Evolutionary conservation across 2,888 invertebrate species (phyloP).

Genomic region (Nasonovia ribisnigri): DNA sequence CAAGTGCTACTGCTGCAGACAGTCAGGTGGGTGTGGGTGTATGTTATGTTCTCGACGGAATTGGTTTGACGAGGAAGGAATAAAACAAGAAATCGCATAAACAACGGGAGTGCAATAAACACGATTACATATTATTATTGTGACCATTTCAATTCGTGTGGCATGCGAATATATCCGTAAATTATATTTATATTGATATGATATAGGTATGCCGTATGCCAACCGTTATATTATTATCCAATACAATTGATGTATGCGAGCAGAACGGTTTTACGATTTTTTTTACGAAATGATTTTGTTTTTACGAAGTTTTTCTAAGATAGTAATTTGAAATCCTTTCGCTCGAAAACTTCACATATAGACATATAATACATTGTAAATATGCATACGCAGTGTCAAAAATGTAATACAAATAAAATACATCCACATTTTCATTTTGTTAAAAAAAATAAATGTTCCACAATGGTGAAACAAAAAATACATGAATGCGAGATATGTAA

Average conservation of each 20-base stretch:
- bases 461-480: not conserved
- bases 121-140: not conserved
- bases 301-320: not conserved
- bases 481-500: not conserved
- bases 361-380: not conserved
- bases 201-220: not conserved
- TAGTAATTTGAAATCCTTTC: not conserved
- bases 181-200: not conserved
- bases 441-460: not conserved
- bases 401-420: not conserved
- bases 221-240: not conserved
- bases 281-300: not conserved
- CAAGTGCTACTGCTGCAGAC: not conserved
- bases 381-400: not conserved
- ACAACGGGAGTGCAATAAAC: not conserved
- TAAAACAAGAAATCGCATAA: not conserved
- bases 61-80: not conserved
- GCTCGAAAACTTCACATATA: not conserved
- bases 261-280: not conserved
- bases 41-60: not conserved
- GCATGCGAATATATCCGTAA: not conserved
- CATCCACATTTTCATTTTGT: not conserved
- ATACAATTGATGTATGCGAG: not conserved
- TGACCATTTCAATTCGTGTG: not conserved
- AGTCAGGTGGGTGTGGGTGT: not conserved